Evolutionary conservation across 1,140 invertebrate species (phyloP).

Genomic region (Diachasmimorpha longicaudata): DNA sequence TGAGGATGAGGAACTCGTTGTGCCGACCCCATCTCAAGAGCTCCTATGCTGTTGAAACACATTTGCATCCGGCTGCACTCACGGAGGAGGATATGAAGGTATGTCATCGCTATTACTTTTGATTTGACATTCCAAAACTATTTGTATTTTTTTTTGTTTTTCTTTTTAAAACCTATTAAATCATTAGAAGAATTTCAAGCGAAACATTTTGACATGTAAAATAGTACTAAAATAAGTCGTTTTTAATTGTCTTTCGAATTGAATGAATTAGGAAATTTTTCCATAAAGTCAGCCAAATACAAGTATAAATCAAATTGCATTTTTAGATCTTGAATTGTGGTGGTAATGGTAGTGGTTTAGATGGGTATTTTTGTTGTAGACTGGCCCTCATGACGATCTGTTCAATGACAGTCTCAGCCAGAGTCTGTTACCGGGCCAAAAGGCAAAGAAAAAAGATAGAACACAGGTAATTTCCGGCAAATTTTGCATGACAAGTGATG

Average conservation of each 20-base stretch:
- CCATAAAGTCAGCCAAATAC: neutral
- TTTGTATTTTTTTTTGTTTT: neutral
- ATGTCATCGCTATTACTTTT: too few species aligned
- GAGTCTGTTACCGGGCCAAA: slow-evolving; percentile 65
- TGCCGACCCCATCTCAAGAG: slow-evolving; percentile 87
- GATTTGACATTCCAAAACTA: too few species aligned
- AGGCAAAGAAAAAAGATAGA: slow-evolving; percentile 65
- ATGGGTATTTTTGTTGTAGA: slow-evolving; percentile 50
- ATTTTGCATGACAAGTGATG: too few species aligned
- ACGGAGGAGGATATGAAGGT: slow-evolving; percentile 82
- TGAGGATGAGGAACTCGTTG: slow-evolving; percentile 84
- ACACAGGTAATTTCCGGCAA: slow-evolving; percentile 51
- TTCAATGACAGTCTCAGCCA: slow-evolving; percentile 69
- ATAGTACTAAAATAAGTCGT: too few species aligned
- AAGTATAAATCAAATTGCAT: too few species aligned
- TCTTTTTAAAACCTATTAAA: neutral
- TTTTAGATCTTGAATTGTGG: too few species aligned
- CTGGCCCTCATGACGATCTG: slow-evolving; percentile 59
- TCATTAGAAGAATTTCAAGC: too few species aligned
- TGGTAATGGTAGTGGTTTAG: slow-evolving; percentile 41
- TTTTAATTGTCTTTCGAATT: too few species aligned
- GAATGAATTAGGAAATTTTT: too few species aligned
- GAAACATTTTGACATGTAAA: too few species aligned
- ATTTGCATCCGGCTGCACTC: slow-evolving; percentile 65
- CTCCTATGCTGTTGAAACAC: slow-evolving; percentile 87